Base-by-base conservation (phyloP, 2,113 vertebrate species). In the Oreochromis aureus region DNA sequence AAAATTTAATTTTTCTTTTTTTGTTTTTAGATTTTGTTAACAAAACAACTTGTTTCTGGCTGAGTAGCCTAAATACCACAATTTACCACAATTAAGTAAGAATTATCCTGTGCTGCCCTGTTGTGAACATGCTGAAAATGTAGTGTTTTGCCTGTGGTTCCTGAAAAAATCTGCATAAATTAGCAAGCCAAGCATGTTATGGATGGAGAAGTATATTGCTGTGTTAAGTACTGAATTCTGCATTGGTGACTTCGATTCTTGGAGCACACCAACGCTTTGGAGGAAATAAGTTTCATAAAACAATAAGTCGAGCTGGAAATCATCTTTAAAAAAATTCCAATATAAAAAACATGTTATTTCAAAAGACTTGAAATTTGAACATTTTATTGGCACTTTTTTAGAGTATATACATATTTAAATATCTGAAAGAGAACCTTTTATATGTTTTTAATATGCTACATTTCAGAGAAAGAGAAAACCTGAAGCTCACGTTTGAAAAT, bases 401-500 rank as follows among this genome's bases (percentile, higher is more conserved):
- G 27, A 53, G 73, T 32, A 51, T 78, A 32, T 51, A 51, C 73
- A n/a, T 78, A 13, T 78, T 78, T 78, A 78, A 78, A 78, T n/a
- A 78, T 51, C 24, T 78, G 16, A 51, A 51, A n/a, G 44, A 32
- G 24, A 32, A 51, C 71, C 44, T 78, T 78, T 78, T 44, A 80
- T 87, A 87, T 90, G 36, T 85, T 32, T 80, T 87, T 19, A 76
- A 80, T 53, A 66, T 69, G 16, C 51, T 63, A 11, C 55, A 34
- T 83, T 88, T 82, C 5, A 32, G 24, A 53, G 6, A 69, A 11
- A 86, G 34, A 44, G 4, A 18, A 39, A 85, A 90, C 85, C 89
- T 91, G 24, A 81, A 85, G 85, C 83, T 82, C 76, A 85, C 79
- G 63, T 93, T 89, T 69, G 34, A 86, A 92, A 94, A 93, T 85